Evolutionary conservation across 2,113 vertebrate genomes (phyloP), one percentile per base, ranked within the genome.

Genomic region (Callipepla californica): DNA sequence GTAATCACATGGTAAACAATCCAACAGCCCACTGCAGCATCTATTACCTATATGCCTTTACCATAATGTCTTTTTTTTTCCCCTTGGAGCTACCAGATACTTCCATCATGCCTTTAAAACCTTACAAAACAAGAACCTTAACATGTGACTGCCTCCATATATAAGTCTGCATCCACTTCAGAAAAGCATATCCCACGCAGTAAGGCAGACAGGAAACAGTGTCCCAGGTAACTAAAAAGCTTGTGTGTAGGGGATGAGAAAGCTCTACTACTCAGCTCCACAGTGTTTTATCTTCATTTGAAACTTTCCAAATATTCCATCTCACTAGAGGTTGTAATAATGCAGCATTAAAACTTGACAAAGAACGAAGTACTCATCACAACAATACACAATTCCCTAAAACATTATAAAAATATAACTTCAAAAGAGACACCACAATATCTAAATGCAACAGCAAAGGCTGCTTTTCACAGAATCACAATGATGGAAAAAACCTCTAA

Each of bases 141-240:
- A 11, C 48, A 72, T 42, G 17, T 21, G 8, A 48, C 21, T 53
- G 25, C 13, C 30, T 61, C 38, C 2, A 63, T 7, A 26, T 19
- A 4, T 3, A 4, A 7, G 22, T 42, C n/a, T 73, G 8, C 13
- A 19, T 30, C 7, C 42, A 13, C 15, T 22, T 68, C 47, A 62
- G 18, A 73, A 21, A 7, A 34, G 19, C 5, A 14, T 7, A n/a
- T 9, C 22, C 36, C 50, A 13, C 19, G 23, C 28, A 58, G 22
- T 0, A 0, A 47, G 22, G n/a, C 32, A 89, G 13, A 6, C 4
- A 14, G 21, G 17, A 14, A 75, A 2, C 6, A 55, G 11, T 5
- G 7, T n/a, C 20, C 9, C 21, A 57, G 4, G 15, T 38, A 81
- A 72, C 42, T 34, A 55, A 66, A 48, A 65, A 65, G 9, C 19